Evolutionary conservation across 2,113 vertebrate genomes (phyloP), one percentile per base, ranked within the genome.

Genomic region (Paradoxurus hermaphroditus): DNA sequence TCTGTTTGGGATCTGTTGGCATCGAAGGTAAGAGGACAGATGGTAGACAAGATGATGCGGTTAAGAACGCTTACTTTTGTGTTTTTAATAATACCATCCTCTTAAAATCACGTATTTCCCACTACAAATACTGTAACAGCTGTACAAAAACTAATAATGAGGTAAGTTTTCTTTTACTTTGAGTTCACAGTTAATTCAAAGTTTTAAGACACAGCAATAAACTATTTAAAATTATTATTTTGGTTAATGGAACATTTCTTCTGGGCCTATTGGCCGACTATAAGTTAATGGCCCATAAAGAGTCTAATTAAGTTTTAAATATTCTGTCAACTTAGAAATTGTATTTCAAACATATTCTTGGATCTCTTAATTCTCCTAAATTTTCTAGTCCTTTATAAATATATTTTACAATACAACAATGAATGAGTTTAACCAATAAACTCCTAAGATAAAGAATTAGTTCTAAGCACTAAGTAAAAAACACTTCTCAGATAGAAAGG

Each of bases 281-380:
- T 93, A 84, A 91, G 83, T 75, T 96, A 59, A 94, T 65, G 56
- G 27, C 7, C 11, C 56, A 93, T 81, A 51, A 73, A 77, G 39
- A 56, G 16, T 90, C 39, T 51, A 39, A 23, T n/a, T 51, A 73
- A 79, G 41, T 78, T 96, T 93, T 44, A 72, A 82, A 94, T 75
- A 87, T 87, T 31, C 36, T 83, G 14, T 94, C 5, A 85, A 82
- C 14, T 81, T 93, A 25, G 8, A 94, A 72, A 90, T 84, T 53
- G 14, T 83, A 94, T 87, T 96, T 98, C 77, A 88, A 88, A 94
- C 21, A 93, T 62, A 84, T 91, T 84, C 49, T 87, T 88, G 59
- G 21, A 46, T 7, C 34, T 78, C 83, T 96, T 93, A 44, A 12
- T 93, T 95, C 92, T 86, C 79, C 53, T 90, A 72, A 92, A 21